Evolutionary conservation across 2,113 vertebrate species (phyloP).

Genomic region (Microtus oregoni): DNA sequence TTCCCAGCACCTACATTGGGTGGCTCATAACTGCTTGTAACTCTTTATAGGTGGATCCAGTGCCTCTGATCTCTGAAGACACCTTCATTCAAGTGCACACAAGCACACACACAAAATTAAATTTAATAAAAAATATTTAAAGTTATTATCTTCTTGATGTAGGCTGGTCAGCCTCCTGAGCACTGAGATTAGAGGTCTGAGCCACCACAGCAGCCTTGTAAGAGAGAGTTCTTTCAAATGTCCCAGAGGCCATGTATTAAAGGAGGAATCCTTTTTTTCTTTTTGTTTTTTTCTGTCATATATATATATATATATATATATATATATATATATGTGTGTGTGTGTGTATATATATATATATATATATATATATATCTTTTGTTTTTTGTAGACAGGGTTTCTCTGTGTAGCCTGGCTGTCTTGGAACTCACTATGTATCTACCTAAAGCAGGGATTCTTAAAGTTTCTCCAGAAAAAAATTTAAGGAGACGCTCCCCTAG

Average conservation of each 20-base stretch:
- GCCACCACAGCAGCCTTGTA: too few relatives aligned
- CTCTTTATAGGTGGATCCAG: not conserved
- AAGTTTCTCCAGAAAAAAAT: not conserved
- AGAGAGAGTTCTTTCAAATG: too few relatives aligned
- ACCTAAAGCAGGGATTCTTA: not conserved
- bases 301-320: too few relatives aligned
- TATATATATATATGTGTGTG: too few relatives aligned
- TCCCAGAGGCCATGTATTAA: too few relatives aligned
- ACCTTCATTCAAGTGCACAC: not conserved
- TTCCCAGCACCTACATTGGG: not conserved
- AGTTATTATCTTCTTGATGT: too few relatives aligned
- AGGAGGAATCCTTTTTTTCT: too few relatives aligned
- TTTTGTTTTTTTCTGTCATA: too few relatives aligned
- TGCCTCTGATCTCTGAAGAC: not conserved
- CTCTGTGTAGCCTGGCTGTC: not conserved
- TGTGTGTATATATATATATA: too few relatives aligned
- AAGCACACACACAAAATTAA: not conserved
- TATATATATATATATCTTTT: too few relatives aligned
- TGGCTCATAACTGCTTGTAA: not conserved
- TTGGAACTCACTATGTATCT: not conserved
- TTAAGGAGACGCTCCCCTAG: not conserved
- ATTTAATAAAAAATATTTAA: not conserved
- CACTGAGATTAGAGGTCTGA: too few relatives aligned
- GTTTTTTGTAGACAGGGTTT: not conserved
- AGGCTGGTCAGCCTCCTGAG: too few relatives aligned